Evolutionary conservation across 2,888 invertebrate species (phyloP).

Genomic region (Drosophila paramelanica): DNA sequence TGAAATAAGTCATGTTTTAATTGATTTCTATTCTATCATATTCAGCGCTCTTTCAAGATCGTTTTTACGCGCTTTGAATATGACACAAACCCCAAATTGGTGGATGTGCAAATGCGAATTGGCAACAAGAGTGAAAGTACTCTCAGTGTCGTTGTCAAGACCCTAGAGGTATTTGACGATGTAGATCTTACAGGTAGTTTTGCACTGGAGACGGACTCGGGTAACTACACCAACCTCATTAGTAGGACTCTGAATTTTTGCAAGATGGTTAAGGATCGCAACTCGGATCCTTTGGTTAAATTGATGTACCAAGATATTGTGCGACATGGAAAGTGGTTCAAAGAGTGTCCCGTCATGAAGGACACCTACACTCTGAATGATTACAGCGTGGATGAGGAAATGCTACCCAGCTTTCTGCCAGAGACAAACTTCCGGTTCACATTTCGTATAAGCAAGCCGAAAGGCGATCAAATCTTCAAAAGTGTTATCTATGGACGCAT

Average conservation of each 20-base stretch:
- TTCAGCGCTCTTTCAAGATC: conserved; percentile 80
- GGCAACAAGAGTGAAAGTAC: conserved; percentile 64
- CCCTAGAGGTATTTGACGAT: conserved; percentile 70
- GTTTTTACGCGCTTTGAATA: conserved; percentile 68
- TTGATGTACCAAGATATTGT: conserved; percentile 75
- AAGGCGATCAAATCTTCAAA: conserved; percentile 57
- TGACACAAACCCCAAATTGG: conserved; percentile 65
- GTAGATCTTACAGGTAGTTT: conserved; percentile 57
- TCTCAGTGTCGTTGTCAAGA: conserved; percentile 62
- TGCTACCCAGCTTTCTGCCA: conserved; percentile 80
- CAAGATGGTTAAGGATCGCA: conserved; percentile 73
- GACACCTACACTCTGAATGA: conserved; percentile 70
- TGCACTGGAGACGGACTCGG: conserved; percentile 65
- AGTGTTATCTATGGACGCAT: conserved; percentile 70
- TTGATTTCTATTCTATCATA: background rate
- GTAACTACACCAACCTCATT: conserved; percentile 67
- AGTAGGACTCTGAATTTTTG: conserved; percentile 74
- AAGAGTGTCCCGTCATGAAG: conserved; percentile 75
- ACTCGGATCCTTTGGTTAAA: conserved; percentile 65
- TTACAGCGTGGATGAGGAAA: conserved; percentile 81
- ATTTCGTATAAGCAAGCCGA: conserved; percentile 50
- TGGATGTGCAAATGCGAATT: conserved; percentile 69
- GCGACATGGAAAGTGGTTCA: conserved; percentile 74
- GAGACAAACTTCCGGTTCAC: conserved; percentile 70
- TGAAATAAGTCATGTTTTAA: background rate